These are phyloP conservation scores for Crocodylus rhombifer DNA, from an alignment of 2,797 vertebrate genomes.

Conservation along the genomic window DNA sequence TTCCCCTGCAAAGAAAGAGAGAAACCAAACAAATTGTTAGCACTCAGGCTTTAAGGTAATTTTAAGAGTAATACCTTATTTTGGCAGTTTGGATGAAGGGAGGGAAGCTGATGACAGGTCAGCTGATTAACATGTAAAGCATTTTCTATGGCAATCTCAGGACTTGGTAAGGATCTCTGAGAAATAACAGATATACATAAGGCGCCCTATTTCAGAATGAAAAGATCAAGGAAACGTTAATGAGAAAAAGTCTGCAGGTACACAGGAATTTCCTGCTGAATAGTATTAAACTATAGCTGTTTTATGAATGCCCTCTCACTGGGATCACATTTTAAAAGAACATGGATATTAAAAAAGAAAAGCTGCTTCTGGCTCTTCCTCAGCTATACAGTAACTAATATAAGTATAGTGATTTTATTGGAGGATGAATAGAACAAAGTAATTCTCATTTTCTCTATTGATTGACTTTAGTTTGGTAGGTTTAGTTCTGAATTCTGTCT, in stretches of 20 bases:
- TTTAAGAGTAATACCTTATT: neutral
- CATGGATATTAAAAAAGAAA: neutral
- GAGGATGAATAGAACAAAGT: neutral
- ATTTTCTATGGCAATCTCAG: neutral
- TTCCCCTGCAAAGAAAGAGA: neutral
- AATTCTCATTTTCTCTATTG: conserved; percentile 17
- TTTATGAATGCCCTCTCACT: neutral
- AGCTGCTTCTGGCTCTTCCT: neutral
- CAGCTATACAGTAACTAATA: neutral
- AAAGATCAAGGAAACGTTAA: neutral
- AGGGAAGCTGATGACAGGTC: neutral
- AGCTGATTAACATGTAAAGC: neutral
- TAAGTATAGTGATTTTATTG: neutral
- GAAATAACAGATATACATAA: neutral
- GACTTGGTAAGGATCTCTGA: neutral
- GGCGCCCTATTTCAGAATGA: neutral
- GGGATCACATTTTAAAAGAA: neutral
- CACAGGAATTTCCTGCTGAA: neutral
- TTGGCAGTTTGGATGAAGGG: neutral
- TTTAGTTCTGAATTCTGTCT: neutral
- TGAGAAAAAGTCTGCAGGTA: neutral
- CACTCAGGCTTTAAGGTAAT: neutral
- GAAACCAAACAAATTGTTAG: neutral
- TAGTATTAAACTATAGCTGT: neutral
- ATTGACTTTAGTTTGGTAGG: neutral